These are phyloP conservation scores for Theristicus caerulescens DNA, from an alignment of 2,113 vertebrate genomes.

Conservation along the genomic window DNA sequence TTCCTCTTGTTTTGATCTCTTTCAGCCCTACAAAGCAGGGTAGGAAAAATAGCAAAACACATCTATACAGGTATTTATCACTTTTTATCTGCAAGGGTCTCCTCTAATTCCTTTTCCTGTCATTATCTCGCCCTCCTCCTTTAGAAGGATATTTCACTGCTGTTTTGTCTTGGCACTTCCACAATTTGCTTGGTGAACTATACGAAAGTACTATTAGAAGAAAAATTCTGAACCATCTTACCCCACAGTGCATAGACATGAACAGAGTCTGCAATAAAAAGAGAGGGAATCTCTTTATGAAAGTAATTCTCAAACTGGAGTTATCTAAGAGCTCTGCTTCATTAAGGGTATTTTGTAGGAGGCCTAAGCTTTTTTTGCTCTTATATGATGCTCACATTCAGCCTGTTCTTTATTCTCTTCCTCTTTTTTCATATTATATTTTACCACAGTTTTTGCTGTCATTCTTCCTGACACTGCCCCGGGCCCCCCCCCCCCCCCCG, in stretches of 20 bases:
- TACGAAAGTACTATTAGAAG: not conserved
- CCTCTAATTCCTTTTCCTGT: not conserved
- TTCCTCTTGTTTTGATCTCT: not conserved
- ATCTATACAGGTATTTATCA: not conserved
- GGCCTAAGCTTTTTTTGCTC: not conserved
- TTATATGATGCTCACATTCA: not conserved
- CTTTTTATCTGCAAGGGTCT: not conserved
- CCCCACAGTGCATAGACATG: not conserved
- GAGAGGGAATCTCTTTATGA: not conserved
- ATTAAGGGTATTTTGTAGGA: not conserved
- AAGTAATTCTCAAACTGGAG: not conserved
- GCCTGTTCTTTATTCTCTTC: not conserved
- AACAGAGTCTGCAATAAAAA: not conserved
- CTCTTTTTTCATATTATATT: not conserved
- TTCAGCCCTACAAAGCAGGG: not conserved
- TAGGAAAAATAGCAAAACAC: not conserved
- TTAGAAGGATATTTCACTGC: not conserved
- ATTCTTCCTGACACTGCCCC: too few species aligned
- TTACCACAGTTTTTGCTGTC: not conserved
- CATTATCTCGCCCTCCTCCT: not conserved
- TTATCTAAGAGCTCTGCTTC: not conserved
- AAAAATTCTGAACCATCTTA: not conserved
- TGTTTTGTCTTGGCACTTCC: not conserved
- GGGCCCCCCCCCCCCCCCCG: fast-evolving
- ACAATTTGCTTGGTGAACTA: not conserved